Conservation (phyloP, 2,113 vertebrate genomes). For the Lota lota region DNA sequence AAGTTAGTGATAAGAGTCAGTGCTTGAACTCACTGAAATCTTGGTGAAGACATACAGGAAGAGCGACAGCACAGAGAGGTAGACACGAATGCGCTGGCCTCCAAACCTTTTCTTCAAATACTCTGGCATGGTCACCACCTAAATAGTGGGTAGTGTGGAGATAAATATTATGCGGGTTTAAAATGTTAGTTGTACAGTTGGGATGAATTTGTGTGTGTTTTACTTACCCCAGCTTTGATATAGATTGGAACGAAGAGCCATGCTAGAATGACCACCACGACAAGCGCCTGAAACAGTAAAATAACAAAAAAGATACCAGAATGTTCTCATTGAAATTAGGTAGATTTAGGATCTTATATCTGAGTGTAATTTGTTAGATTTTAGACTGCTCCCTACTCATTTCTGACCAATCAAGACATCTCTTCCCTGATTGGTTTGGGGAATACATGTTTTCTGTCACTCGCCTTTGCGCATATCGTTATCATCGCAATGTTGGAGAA, state of each 20-base stretch:
- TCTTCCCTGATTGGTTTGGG: too few relatives aligned
- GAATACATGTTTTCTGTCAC: too few relatives aligned
- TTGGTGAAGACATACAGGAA: constrained; percentile 92
- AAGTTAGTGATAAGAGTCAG: too few relatives aligned
- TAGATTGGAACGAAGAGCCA: constrained; percentile 98
- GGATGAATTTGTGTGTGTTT: not conserved
- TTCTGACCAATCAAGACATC: too few relatives aligned
- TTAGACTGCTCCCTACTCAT: too few relatives aligned
- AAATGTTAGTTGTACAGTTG: not conserved
- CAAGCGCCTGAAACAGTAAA: constrained; percentile 79
- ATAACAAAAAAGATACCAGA: constrained; percentile 21
- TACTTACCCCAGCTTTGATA: constrained; percentile 90
- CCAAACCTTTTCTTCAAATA: constrained; percentile 92
- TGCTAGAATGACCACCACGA: constrained; percentile 84
- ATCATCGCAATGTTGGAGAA: too few relatives aligned
- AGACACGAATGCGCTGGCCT: constrained; percentile 88
- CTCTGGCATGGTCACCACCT: constrained; percentile 98
- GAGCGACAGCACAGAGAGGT: constrained; percentile 90
- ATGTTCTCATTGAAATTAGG: not conserved
- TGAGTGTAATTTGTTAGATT: too few relatives aligned
- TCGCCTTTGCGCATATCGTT: too few relatives aligned
- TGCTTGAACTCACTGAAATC: constrained; percentile 87
- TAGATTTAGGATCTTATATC: not conserved
- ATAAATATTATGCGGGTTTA: not conserved
- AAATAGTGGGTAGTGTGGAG: constrained; percentile 16